Base-by-base conservation (phyloP, 2,797 vertebrate genomes). In the Darevskia nairensis region DNA sequence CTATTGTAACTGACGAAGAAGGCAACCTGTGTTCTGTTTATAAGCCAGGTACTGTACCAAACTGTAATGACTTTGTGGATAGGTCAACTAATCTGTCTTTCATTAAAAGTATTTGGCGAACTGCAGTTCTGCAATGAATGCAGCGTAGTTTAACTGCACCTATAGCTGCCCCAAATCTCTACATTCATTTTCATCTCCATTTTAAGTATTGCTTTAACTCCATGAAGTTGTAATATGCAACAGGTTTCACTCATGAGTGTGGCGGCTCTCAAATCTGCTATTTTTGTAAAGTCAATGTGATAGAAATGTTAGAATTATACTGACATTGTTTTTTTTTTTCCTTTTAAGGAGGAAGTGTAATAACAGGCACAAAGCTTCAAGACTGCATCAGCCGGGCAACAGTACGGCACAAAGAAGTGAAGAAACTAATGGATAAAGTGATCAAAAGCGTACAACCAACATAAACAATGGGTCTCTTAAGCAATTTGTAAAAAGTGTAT, bases 401-500 rank as follows among this genome's bases (percentile, higher is more conserved):
- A 64, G 96, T 95, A 17, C 97, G 99, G 90, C 98, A 99, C 91
- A 97, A 96, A 95, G 98, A 99, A 97, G 97, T 99, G 90, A 97
- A 97, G 93, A 98, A 97, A 91, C 96, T 99, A 83, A 96, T 98
- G 27, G 94, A 98, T 90, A 98, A 98, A 97, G 98, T 99, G 84
- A 93, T 96, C 55, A 95, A 97, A 75, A 99, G 98, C 89, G 88
- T 98, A 86, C 98, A 96, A 88, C 92, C 96, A 2, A 89, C 96
- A 44, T 97, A 96, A 97, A 96, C 77, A 92, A 83, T 78, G 2
- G 93, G 84, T 50, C 55, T 90, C 72, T 3, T 94, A 89, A 95
- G 90, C 94, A 74, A 96, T 93, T 96, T 98, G 97, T 98, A 99
- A 98, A 99, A 99, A 98, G 95, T 98, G 97, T 98, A 99, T 99